Evolutionary conservation across 2,113 vertebrate genomes (phyloP), one percentile per base, ranked within the genome.

Genomic region (Takifugu flavidus): DNA sequence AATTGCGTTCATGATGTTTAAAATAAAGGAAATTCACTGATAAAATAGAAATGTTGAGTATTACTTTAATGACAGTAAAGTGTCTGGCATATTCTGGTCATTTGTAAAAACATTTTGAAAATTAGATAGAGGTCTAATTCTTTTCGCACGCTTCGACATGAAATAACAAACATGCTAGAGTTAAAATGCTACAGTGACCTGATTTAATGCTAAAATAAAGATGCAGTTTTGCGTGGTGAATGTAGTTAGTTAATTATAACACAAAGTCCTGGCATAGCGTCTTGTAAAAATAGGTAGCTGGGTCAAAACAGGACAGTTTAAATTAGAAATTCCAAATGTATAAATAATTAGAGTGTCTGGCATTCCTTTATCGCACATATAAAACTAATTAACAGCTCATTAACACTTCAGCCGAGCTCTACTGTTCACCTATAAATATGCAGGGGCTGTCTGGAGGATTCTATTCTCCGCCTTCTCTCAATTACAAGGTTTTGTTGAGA

Each of bases 351-450:
- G 46, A 42, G 56, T 53, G 63, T 71, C 67, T 70, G 51, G 63
- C 53, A 46, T 59, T 64, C 58, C 54, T 56, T 67, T 39, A 56
- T 70, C 59, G 56, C 60, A 25, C 66, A 70, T 70, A 63, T 63
- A 59, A 34, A 44, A 75, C 65, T 82, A 67, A 82, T 86, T 72
- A 78, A 70, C 65, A 66, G 56, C 80, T 78, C 80, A 82, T 88
- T 84, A 83, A 64, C 74, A 70, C 73, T 53, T 70, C 69, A 67
- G 15, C 55, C 60, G 20, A 70, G 39, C 44, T 42, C 43, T 53
- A 62, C 60, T 62, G 62, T 64, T 70, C 72, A 20, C 34, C n/a
- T 0, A 56, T 50, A 80, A 68, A 75, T 39, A 39, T 39, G 34
- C 34, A 59, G 67, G 49, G 42, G 44, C 43, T 53, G 53, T 77